phyloP scores from a whole-genome alignment of 2,113 vertebrate genomes.

The Sula dactylatra region DNA sequence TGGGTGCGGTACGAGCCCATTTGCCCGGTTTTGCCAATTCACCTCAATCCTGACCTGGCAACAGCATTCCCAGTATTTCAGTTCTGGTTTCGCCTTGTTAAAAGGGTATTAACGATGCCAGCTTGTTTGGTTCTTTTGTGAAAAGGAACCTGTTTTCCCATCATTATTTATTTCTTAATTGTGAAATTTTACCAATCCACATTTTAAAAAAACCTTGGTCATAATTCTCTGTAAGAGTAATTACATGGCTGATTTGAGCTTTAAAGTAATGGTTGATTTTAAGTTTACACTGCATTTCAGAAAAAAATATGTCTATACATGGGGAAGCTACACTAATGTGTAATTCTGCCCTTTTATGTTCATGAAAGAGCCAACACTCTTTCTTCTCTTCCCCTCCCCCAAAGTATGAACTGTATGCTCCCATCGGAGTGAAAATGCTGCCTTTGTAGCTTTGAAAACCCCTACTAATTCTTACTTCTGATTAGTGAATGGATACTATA shows the following conservation, averaged over 20 bases:
- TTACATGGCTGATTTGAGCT: not conserved
- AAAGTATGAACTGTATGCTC: not conserved
- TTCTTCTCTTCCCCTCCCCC: conserved; percentile 52
- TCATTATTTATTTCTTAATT: conserved; percentile 25
- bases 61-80: not conserved
- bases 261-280: not conserved
- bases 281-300: conserved; percentile 18
- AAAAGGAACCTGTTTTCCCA: not conserved
- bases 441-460: conserved; percentile 9
- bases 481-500: not conserved
- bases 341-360: conserved; percentile 67
- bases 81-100: not conserved
- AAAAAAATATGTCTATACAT: conserved; percentile 19
- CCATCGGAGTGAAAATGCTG: conserved; percentile 15
- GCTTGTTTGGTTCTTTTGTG: not conserved
- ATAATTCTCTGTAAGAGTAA: not conserved
- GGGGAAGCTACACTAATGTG: conserved; percentile 57
- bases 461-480: not conserved
- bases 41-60: not conserved
- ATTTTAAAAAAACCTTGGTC: not conserved
- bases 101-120: not conserved
- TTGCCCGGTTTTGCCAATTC: not conserved
- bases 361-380: conserved; percentile 47
- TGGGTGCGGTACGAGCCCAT: not conserved
- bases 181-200: not conserved